Percentiles rank a stretch among this genome's conserved stretches.
Evolutionary conservation across 2,888 invertebrate genomes (phyloP).

Genomic region (Marasmarcha lunaedactyla): DNA sequence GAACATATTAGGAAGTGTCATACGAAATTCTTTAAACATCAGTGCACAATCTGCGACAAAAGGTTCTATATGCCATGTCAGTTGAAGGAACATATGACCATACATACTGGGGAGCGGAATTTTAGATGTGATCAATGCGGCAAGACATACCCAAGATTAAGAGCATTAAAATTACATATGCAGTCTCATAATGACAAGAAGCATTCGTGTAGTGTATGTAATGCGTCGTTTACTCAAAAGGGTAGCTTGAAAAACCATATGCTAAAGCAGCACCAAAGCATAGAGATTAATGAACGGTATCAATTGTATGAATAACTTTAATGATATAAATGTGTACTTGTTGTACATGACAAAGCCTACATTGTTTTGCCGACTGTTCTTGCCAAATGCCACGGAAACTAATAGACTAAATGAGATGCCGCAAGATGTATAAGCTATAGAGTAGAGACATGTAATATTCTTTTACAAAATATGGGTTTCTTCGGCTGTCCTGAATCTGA

Average conservation of each 20-base stretch:
- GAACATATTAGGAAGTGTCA: background rate
- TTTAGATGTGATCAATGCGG: constrained; percentile 25
- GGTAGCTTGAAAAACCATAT: constrained; percentile 24
- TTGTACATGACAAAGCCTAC: no score
- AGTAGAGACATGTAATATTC: no score
- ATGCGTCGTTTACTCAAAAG: constrained; percentile 17
- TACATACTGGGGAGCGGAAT: constrained; percentile 26
- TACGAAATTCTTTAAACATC: constrained; percentile 27
- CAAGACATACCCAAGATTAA: constrained; percentile 2
- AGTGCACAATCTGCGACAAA: constrained; percentile 17
- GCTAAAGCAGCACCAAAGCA: constrained; percentile 6
- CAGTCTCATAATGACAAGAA: constrained; percentile 31
- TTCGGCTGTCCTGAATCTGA: no score
- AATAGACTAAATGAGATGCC: no score
- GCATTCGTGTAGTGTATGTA: constrained; percentile 26
- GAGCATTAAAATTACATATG: constrained; percentile 23
- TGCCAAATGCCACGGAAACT: no score
- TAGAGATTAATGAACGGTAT: background rate
- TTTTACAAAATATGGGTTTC: no score
- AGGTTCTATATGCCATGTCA: background rate
- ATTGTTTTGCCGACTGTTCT: no score
- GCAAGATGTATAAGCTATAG: no score
- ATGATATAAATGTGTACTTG: no score
- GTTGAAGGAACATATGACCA: constrained; percentile 34
- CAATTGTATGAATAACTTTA: background rate